Percentiles rank a stretch among this genome's conserved stretches.
These are phyloP conservation scores for Poecilobothrus nobilitatus DNA, from an alignment of 2,888 invertebrate species.

Conservation along the genomic window DNA sequence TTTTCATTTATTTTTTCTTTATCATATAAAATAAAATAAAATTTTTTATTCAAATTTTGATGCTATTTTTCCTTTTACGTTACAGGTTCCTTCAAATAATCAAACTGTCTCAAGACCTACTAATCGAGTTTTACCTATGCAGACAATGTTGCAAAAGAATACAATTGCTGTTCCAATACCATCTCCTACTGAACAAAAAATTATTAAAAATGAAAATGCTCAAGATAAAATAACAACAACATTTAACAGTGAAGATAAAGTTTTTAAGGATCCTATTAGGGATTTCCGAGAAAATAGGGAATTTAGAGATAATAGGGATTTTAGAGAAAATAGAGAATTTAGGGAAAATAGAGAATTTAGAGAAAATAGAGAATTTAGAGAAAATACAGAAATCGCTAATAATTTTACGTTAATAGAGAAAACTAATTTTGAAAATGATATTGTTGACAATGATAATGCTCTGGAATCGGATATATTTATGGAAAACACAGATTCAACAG, in stretches of 20 bases:
- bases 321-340: not conserved
- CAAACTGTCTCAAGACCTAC: conserved; percentile 54
- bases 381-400: not conserved
- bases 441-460: not conserved
- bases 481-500: not conserved
- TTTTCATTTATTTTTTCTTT: conserved; percentile 17
- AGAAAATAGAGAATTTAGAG: not conserved
- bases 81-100: conserved; percentile 19
- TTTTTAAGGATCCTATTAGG: conserved; percentile 17
- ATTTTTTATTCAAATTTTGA: not conserved
- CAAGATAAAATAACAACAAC: conserved; percentile 12
- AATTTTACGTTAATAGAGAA: conserved; percentile 14
- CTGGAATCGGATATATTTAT: conserved; percentile 2
- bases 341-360: not conserved
- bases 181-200: conserved; percentile 18
- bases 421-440: not conserved
- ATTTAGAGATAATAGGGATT: not conserved
- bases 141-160: conserved; percentile 51
- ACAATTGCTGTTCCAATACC: not conserved
- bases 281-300: not conserved
- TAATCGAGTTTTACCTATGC: conserved; percentile 70
- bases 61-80: not conserved
- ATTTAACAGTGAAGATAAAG: conserved; percentile 18
- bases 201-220: conserved; percentile 23
- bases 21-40: no score